These are phyloP conservation scores for Agrenia bidenticulata DNA, from an alignment of 2,888 invertebrate genomes.

Conservation along the genomic window DNA sequence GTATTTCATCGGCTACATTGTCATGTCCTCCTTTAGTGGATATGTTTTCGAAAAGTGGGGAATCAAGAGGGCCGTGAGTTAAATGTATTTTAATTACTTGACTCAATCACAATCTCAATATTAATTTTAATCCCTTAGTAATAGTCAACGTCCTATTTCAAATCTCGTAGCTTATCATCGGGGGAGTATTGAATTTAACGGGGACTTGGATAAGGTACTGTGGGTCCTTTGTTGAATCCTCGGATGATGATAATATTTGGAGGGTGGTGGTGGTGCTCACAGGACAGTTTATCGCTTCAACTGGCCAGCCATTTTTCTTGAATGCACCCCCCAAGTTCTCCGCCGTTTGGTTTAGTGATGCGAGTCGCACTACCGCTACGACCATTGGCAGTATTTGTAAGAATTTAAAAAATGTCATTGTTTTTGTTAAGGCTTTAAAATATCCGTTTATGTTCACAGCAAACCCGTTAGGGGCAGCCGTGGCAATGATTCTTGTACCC, in stretches of 20 bases:
- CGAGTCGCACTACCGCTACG: slow-evolving; percentile 28
- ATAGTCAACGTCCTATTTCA: too few species aligned
- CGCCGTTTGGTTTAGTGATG: slow-evolving; percentile 38
- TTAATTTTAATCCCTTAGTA: background rate
- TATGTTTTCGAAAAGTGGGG: slow-evolving; percentile 40
- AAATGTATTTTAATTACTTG: background rate
- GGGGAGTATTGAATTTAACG: slow-evolving; percentile 27
- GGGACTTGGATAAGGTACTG: slow-evolving; percentile 30
- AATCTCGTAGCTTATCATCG: slow-evolving; percentile 25
- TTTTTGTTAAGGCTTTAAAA: background rate
- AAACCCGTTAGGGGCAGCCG: slow-evolving; percentile 33
- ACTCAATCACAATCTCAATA: background rate
- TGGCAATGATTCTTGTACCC: slow-evolving; percentile 34
- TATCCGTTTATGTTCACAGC: slow-evolving; percentile 13
- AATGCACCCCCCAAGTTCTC: slow-evolving; percentile 38
- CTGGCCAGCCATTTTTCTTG: slow-evolving; percentile 36
- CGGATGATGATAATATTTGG: slow-evolving; percentile 13
- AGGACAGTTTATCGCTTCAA: slow-evolving; percentile 38
- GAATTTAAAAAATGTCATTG: slow-evolving; percentile 6
- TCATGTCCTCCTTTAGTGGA: slow-evolving; percentile 30
- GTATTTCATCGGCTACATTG: slow-evolving; percentile 33
- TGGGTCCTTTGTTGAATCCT: slow-evolving; percentile 29
- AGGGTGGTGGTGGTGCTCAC: slow-evolving; percentile 24
- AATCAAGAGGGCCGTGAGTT: slow-evolving; percentile 34
- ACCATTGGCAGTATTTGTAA: slow-evolving; percentile 36